Percentiles rank a stretch among this genome's conserved stretches.
These are phyloP conservation scores for Euglossa dilemma DNA, from an alignment of 1,140 invertebrate genomes.

Conservation along the genomic window DNA sequence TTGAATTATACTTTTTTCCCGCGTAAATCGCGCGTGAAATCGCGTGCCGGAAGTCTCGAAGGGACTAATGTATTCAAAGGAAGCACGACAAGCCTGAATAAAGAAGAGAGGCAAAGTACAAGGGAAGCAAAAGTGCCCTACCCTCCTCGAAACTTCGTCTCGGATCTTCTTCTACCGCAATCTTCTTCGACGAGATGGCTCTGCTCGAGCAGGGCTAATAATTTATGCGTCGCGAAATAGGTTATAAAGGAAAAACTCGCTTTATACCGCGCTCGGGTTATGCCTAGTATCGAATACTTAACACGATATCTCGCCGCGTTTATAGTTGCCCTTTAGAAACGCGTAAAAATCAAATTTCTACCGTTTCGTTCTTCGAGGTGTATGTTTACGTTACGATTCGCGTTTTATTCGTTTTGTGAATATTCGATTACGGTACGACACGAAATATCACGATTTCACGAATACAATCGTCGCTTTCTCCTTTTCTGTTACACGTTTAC, in stretches of 20 bases:
- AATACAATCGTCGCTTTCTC: too few relatives aligned
- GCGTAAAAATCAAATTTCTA: not conserved
- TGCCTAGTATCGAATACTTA: slow-evolving; percentile 4
- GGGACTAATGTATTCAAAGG: slow-evolving; percentile 41
- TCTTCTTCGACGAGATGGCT: slow-evolving; percentile 66
- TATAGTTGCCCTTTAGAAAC: not conserved
- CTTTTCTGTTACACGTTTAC: too few relatives aligned
- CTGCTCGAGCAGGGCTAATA: slow-evolving; percentile 31
- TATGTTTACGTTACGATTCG: too few relatives aligned
- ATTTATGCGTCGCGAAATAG: slow-evolving; percentile 30
- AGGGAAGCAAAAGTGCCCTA: slow-evolving; percentile 63
- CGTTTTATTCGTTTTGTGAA: not conserved
- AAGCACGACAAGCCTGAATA: slow-evolving; percentile 26
- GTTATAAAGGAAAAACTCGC: slow-evolving; percentile 12
- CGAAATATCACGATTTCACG: too few relatives aligned
- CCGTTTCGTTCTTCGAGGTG: not conserved
- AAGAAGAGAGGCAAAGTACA: slow-evolving; percentile 25
- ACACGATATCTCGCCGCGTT: not conserved
- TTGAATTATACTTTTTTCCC: not conserved
- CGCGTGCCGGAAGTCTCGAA: slow-evolving; percentile 25
- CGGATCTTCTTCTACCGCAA: slow-evolving; percentile 60
- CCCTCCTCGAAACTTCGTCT: slow-evolving; percentile 62
- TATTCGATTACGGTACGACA: not conserved
- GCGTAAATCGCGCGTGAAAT: slow-evolving; percentile 33
- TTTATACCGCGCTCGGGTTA: not conserved